Evolutionary conservation across 92 coral and sea anemone genomes (phyloP).

Genomic region (Palythoa heliodiscus): DNA sequence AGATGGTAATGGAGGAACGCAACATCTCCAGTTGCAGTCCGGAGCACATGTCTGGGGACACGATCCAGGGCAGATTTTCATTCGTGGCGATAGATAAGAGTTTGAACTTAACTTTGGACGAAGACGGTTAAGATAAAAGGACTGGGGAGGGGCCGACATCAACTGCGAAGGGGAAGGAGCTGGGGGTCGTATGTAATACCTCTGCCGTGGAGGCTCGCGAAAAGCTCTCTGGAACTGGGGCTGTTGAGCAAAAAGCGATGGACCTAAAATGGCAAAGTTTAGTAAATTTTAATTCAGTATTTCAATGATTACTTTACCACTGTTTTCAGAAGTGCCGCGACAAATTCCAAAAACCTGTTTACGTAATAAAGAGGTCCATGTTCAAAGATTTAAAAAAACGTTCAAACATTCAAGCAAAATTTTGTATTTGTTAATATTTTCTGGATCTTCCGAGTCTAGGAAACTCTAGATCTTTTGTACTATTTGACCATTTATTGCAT

Average conservation of each 20-base stretch:
- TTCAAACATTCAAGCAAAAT: too few species aligned
- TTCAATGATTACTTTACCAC: too few species aligned
- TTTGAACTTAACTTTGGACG: neutral
- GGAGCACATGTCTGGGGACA: slow-evolving; percentile 61
- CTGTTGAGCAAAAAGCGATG: slow-evolving; percentile 5
- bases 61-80: slow-evolving; percentile 52
- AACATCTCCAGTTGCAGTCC: slow-evolving; percentile 52
- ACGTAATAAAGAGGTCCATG: too few species aligned
- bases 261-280: neutral
- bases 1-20: slow-evolving; percentile 42
- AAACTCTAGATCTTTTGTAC: too few species aligned
- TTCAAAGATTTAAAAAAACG: too few species aligned
- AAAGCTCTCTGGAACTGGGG: slow-evolving; percentile 1
- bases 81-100: slow-evolving; percentile 3
- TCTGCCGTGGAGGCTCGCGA: neutral
- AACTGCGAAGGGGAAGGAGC: neutral
- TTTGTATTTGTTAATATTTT: too few species aligned
- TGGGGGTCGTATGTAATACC: slow-evolving; percentile 19
- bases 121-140: neutral
- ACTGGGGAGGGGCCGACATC: neutral
- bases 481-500: too few species aligned
- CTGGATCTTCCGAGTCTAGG: too few species aligned
- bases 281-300: too few species aligned
- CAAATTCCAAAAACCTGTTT: too few species aligned
- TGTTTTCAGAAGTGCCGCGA: too few species aligned